Conservation (phyloP, 2,797 vertebrate genomes). For the Myiothlypis coronata region DNA sequence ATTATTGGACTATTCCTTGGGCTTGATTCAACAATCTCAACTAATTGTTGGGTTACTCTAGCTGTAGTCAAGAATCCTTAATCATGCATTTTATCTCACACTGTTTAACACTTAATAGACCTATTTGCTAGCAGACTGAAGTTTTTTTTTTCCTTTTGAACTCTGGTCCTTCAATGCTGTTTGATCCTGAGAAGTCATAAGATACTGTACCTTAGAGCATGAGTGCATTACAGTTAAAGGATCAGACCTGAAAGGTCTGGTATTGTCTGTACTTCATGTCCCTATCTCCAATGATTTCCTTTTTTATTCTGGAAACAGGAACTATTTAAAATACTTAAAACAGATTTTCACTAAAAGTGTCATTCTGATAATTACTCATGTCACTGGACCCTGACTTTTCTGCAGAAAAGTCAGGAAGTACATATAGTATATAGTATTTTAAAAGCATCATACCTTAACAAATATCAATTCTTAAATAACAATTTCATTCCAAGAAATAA, state of each 20-base stretch:
- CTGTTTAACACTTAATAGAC: slow-evolving; percentile 29
- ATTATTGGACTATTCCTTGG: not conserved
- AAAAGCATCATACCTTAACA: not conserved
- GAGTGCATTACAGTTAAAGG: not conserved
- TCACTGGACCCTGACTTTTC: not conserved
- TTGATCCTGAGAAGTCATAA: not conserved
- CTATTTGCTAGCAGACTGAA: not conserved
- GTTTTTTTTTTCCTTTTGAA: not conserved
- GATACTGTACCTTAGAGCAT: not conserved
- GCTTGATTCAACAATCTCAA: slow-evolving; percentile 3
- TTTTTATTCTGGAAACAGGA: slow-evolving; percentile 10
- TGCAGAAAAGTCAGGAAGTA: not conserved
- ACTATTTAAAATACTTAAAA: slow-evolving; percentile 5
- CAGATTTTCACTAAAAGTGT: not conserved
- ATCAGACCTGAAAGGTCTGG: not conserved
- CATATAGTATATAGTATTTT: not conserved
- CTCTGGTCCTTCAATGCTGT: not conserved
- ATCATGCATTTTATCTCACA: slow-evolving; percentile 27
- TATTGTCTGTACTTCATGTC: not conserved
- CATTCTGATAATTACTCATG: not conserved
- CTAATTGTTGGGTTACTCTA: slow-evolving; percentile 19
- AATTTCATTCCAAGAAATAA: not conserved
- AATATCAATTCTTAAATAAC: not conserved
- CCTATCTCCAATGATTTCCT: not conserved
- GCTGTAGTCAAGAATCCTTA: not conserved